Evolutionary conservation across 2,113 vertebrate genomes (phyloP).

Genomic region (Notarius lentiginosus): DNA sequence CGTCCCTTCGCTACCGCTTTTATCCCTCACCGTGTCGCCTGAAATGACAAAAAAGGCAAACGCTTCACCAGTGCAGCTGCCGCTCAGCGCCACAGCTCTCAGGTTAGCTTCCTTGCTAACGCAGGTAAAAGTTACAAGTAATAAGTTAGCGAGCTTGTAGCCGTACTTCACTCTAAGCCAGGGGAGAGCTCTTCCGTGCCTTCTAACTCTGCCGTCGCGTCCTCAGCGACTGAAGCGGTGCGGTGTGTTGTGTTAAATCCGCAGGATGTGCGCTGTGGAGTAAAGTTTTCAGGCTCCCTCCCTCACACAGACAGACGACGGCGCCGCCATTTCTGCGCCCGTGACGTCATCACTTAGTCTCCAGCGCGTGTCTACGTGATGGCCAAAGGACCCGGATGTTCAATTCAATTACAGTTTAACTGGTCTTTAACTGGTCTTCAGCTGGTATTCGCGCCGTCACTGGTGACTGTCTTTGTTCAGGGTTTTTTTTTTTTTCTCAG

Average conservation of each 20-base stretch:
- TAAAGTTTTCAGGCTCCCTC: slow-evolving; percentile 77
- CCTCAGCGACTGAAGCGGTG: background rate
- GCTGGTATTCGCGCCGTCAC: background rate
- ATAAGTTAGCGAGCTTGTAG: background rate
- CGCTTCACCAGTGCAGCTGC: background rate
- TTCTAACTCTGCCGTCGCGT: background rate
- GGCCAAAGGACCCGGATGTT: slow-evolving; percentile 49
- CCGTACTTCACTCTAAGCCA: background rate
- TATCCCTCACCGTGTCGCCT: background rate
- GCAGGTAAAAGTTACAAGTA: slow-evolving; percentile 20
- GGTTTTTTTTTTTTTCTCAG: too few species aligned
- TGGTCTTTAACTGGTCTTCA: too few species aligned
- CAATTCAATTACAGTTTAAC: background rate
- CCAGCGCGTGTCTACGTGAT: background rate
- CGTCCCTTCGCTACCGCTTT: background rate
- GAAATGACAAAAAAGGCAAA: background rate
- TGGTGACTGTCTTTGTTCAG: background rate
- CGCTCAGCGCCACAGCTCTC: background rate
- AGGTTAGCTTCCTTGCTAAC: slow-evolving; percentile 3
- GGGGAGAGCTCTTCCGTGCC: background rate
- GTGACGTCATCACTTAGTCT: slow-evolving; percentile 57
- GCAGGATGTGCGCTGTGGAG: slow-evolving; percentile 53
- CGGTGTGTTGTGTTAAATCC: slow-evolving; percentile 51
- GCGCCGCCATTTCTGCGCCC: slow-evolving; percentile 76
- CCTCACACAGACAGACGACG: slow-evolving; percentile 66